Conservation (phyloP, 1,140 invertebrate species). For the Tetragonula clypearis region DNA sequence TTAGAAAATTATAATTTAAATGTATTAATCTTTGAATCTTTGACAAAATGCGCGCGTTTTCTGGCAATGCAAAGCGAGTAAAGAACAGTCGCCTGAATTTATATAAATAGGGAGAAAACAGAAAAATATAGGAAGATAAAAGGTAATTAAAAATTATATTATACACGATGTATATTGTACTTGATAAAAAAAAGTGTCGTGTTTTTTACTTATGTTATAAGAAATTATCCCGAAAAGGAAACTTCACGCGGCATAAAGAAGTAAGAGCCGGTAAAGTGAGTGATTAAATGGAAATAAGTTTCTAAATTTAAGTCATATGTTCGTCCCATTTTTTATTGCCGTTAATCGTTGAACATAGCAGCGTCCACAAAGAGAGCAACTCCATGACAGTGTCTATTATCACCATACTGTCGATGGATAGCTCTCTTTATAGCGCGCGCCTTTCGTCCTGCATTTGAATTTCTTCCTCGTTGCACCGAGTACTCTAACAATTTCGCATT, state of each 20-base stretch:
- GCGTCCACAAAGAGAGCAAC: slow-evolving; percentile 86
- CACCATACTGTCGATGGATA: slow-evolving; percentile 87
- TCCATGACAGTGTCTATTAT: slow-evolving; percentile 85
- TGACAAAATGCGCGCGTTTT: neutral
- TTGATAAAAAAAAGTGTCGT: neutral
- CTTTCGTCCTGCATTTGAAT: slow-evolving; percentile 48
- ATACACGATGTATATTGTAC: no score
- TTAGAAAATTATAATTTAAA: neutral
- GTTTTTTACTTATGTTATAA: neutral
- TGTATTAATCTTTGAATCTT: neutral
- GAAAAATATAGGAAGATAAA: neutral
- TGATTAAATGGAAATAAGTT: neutral
- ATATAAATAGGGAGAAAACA: neutral
- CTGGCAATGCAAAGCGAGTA: neutral
- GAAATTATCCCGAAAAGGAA: neutral
- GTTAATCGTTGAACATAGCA: slow-evolving; percentile 74
- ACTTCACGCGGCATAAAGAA: neutral
- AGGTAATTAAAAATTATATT: slow-evolving; percentile 10
- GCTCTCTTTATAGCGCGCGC: slow-evolving; percentile 85
- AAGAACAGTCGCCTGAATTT: neutral
- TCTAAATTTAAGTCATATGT: neutral
- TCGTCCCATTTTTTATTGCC: neutral
- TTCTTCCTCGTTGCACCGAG: neutral
- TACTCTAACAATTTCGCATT: neutral
- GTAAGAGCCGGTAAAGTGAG: neutral